A percentile compares a stretch with the other conserved stretches of the same genome.
Evolutionary conservation across 2,797 vertebrate genomes (phyloP).

Genomic region (Sebastes vulpes): DNA sequence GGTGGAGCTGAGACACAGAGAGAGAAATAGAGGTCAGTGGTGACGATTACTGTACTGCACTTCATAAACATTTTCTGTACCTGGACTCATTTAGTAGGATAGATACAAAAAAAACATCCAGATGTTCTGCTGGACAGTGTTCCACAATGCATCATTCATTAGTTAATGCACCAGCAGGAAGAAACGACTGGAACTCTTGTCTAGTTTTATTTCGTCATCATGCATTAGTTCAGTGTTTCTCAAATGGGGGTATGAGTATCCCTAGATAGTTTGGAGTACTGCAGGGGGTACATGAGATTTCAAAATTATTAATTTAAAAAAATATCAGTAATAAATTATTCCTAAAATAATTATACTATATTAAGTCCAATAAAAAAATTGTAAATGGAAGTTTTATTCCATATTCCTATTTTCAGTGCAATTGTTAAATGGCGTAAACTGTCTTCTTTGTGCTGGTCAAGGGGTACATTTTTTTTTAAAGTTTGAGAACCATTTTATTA

Average conservation of each 20-base stretch:
- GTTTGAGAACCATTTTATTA: too few relatives aligned
- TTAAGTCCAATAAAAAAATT: neutral
- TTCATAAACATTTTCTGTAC: neutral
- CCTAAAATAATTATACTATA: neutral
- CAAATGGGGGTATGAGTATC: neutral
- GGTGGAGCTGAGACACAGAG: slow-evolving; percentile 80
- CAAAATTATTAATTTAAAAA: neutral
- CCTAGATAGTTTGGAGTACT: neutral
- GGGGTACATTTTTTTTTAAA: too few relatives aligned
- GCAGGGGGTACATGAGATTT: neutral
- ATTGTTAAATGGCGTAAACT: too few relatives aligned
- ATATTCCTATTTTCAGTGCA: too few relatives aligned
- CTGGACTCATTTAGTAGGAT: too few relatives aligned
- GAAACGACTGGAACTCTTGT: neutral
- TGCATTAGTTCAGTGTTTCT: neutral
- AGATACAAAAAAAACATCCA: too few relatives aligned
- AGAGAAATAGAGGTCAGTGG: neutral
- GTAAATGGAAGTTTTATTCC: too few relatives aligned
- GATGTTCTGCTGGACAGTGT: too few relatives aligned
- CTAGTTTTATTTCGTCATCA: neutral
- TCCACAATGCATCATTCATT: too few relatives aligned
- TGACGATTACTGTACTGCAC: neutral
- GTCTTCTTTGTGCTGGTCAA: too few relatives aligned
- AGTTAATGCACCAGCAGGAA: too few relatives aligned
- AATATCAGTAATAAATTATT: neutral